Percentiles rank a stretch among this genome's conserved stretches.
These are phyloP conservation scores for Epirrhoe alternata DNA, from an alignment of 2,888 invertebrate species.

Conservation along the genomic window DNA sequence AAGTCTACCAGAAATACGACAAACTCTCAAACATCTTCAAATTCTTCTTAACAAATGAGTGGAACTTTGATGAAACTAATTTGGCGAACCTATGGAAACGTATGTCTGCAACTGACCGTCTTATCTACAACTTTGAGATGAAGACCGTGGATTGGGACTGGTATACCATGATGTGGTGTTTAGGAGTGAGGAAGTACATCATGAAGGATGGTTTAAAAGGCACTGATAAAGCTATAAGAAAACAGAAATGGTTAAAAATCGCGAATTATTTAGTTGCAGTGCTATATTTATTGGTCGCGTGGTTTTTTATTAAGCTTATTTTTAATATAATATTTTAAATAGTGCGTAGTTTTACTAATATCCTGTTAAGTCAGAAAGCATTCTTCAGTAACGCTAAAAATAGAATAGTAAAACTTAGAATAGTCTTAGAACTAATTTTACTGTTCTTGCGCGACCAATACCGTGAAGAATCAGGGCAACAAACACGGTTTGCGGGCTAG, in stretches of 20 bases:
- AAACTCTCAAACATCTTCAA: constrained; percentile 34
- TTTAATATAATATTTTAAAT: background rate
- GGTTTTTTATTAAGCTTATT: background rate
- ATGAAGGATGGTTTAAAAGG: constrained; percentile 43
- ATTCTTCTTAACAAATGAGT: constrained; percentile 45
- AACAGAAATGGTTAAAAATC: constrained; percentile 42
- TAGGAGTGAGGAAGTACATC: constrained; percentile 47
- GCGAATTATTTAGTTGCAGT: constrained; percentile 29
- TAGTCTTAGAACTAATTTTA: too few species aligned
- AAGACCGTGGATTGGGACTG: constrained; percentile 42
- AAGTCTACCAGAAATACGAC: constrained; percentile 48
- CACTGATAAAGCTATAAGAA: constrained; percentile 38
- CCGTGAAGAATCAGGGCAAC: too few species aligned
- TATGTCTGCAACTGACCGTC: constrained; percentile 41
- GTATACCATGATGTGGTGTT: constrained; percentile 41
- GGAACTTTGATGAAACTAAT: constrained; percentile 49
- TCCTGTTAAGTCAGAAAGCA: too few species aligned
- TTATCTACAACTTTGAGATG: constrained; percentile 47
- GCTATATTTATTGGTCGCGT: constrained; percentile 16
- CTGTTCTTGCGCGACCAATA: too few species aligned
- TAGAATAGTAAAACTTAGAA: too few species aligned
- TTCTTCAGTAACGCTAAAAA: too few species aligned
- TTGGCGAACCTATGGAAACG: constrained; percentile 39
- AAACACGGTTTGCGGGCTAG: too few species aligned
- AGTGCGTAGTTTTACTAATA: too few species aligned